Evolutionary conservation across 2,797 vertebrate species (phyloP), one percentile per base, ranked within the genome.

Genomic region (Coracias cyanogaster): DNA sequence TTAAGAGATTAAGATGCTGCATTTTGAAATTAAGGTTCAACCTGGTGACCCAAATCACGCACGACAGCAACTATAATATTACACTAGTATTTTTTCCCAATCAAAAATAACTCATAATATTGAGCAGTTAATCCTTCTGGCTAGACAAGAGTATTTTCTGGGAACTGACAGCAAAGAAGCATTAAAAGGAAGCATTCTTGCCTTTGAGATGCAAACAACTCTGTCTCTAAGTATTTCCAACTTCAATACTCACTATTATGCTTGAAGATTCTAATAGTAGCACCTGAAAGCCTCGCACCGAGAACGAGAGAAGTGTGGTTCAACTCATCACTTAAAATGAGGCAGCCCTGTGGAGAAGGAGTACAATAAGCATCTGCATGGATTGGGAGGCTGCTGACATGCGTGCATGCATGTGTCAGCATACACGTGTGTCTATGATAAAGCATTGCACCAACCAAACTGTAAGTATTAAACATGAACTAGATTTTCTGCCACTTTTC

Each of bases 291-390:
- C 95, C 99, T 98, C 12, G 99, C 98, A 51, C 99, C 99, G 65
- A 99, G 98, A 95, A 99, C 97, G 14, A 99, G 98, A 89, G 99
- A 99, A 15, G 98, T 98, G 96, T 99, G 99, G 97, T 99, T 99
- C 97, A 99, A 96, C 94, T 99, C 99, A 86, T 99, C 99, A 73
- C 99, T 99, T 97, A 99, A 97, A 98, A 99, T 99, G 95, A 99
- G 98, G 97, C 99, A 99, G 67, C 99, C 99, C 99, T 99, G 98
- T 79, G 97, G 94, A 94, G 84, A 96, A 98, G 92, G 72, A 94
- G 67, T 2, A 94, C 51, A 95, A 2, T 86, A 41, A 96, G 29
- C 61, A 96, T 43, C 46, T 87, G 87, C 35, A 79, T 3, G 19
- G 89, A 8, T 3, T 9, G 29, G 21, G 31, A 90, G 48, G 54